Evolutionary conservation across 2,113 vertebrate species (phyloP).

Genomic region (Hippocampus zosterae): DNA sequence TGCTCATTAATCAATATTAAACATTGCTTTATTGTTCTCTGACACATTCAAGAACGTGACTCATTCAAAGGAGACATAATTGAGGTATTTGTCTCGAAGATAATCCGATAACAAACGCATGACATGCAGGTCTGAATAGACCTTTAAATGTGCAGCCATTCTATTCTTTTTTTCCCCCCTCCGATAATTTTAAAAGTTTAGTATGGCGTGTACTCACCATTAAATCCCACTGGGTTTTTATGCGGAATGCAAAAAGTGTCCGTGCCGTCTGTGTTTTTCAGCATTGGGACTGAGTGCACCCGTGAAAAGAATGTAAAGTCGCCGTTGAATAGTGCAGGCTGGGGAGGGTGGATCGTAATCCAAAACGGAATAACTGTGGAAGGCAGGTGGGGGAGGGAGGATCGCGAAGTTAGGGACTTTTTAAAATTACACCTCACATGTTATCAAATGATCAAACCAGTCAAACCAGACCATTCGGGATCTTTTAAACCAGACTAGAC

Average conservation of each 20-base stretch:
- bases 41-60: no score
- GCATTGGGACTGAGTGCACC: background rate
- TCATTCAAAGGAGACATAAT: no score
- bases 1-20: no score
- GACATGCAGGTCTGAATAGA: background rate
- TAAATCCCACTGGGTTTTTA: background rate
- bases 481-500: no score
- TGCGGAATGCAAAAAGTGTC: background rate
- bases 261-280: background rate
- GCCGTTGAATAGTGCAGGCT: conserved; percentile 3
- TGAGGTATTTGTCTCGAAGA: no score
- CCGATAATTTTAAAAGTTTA: background rate
- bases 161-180: no score
- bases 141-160: no score
- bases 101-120: background rate
- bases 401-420: background rate
- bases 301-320: conserved; percentile 42
- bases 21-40: no score
- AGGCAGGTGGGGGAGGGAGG: background rate
- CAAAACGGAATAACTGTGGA: background rate
- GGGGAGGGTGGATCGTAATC: background rate
- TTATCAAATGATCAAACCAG: no score
- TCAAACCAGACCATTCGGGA: no score
- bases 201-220: background rate
- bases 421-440: background rate